Base-by-base conservation (phyloP, 2,888 invertebrate genomes). In the Timema cristinae region DNA sequence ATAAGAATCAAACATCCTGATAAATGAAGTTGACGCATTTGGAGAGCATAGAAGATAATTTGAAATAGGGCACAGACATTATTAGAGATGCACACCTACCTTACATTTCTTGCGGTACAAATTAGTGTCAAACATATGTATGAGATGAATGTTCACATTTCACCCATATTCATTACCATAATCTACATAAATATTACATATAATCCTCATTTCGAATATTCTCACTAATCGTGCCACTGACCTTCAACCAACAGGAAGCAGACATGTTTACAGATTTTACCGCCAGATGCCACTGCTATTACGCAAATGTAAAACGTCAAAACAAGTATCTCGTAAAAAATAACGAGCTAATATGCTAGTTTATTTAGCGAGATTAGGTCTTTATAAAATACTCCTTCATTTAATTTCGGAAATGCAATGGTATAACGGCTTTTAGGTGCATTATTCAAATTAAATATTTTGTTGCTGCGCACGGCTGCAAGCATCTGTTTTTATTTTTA, bases 201-300 rank as follows among this genome's bases (percentile, higher is more conserved):
- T 72, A 66, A 66, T 66, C 66, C 50, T 51, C 73, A 73, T 73
- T 75, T 73, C 72, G 72, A 73, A 72, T 72, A 75, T 72, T 73
- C 70, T 72, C 32, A 74, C 75, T 72, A 77, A 78, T 76, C 76
- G 79, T 79, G 79, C 79, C 79, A 80, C 78, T 79, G 80, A 80
- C 80, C 80, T 80, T 80, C 80, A 79, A 79, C 79, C 79, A 78
- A 80, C 79, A 78, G 76, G 76, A 76, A 76, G 76, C 75, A 75
- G 74, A 73, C 68, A 59, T 71, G 70, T 48, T 74, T 73, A n/a
- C 32, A 69, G 51, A 74, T 69, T 71, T 70, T 73, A 66, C 71
- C 73, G 71, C 72, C 68, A 74, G 75, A 74, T 71, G 73, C 68
- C 73, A 69, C 70, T 66, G 48, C 50, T 49, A 51, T 16, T 67